Conservation (phyloP, 2,113 vertebrate genomes). For the Callithrix jacchus region DNA sequence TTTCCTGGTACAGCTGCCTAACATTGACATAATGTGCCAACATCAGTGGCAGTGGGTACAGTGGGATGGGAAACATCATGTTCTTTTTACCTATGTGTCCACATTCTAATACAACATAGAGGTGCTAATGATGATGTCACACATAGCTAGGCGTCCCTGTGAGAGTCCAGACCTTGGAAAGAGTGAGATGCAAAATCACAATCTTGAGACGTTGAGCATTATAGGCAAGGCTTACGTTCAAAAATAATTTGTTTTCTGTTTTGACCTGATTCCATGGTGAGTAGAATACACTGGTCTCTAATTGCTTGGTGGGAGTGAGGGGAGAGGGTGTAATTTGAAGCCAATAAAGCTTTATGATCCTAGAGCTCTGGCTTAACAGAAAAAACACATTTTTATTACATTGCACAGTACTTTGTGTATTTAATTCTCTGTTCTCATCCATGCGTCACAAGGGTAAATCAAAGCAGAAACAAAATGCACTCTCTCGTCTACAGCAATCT, state of each 20-base stretch:
- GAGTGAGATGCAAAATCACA: background rate
- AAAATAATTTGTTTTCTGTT: background rate
- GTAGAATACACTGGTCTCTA: background rate
- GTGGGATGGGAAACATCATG: background rate
- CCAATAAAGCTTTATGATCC: background rate
- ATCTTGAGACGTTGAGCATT: background rate
- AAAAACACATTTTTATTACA: background rate
- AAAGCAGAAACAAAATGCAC: background rate
- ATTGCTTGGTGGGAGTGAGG: no score
- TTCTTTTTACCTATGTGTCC: background rate
- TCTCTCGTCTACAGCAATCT: background rate
- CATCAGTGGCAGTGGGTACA: background rate
- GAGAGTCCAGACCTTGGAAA: background rate
- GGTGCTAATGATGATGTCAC: background rate
- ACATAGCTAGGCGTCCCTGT: accelerated
- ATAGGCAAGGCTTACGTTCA: background rate
- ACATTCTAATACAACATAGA: background rate
- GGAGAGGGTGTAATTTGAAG: background rate
- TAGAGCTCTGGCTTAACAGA: background rate
- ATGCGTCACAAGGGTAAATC: background rate
- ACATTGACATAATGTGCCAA: background rate
- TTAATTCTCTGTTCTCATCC: background rate
- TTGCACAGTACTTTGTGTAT: background rate
- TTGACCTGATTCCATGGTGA: background rate
- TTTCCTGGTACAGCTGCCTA: background rate